Evolutionary conservation across 2,113 vertebrate genomes (phyloP).

Genomic region (Picathartes gymnocephalus): DNA sequence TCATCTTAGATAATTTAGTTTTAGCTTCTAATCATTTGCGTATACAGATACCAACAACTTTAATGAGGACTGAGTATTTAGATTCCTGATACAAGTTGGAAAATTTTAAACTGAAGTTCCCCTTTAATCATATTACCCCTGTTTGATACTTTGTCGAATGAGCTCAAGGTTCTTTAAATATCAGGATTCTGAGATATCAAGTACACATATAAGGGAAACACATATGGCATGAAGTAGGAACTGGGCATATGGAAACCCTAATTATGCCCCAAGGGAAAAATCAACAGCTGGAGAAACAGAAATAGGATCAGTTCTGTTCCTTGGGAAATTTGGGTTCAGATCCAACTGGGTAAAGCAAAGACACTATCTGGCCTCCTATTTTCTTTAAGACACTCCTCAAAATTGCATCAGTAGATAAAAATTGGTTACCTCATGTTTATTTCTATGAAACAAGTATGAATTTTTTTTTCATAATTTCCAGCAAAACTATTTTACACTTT

Average conservation of each 20-base stretch:
- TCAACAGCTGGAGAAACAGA: slow-evolving; percentile 34
- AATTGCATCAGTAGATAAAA: background rate
- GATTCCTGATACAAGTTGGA: background rate
- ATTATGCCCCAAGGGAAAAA: slow-evolving; percentile 37
- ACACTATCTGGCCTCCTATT: background rate
- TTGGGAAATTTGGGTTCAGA: background rate
- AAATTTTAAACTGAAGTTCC: background rate
- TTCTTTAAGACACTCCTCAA: background rate
- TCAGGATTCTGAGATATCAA: background rate
- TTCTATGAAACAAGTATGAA: background rate
- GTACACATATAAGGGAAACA: slow-evolving; percentile 15
- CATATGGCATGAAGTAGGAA: slow-evolving; percentile 4
- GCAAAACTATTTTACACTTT: background rate
- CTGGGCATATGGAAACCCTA: slow-evolving; percentile 30
- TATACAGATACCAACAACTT: background rate
- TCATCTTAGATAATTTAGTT: background rate
- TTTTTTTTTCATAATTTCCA: background rate
- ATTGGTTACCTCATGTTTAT: background rate
- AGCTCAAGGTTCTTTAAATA: slow-evolving; percentile 33
- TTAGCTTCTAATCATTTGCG: background rate
- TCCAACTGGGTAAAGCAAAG: background rate
- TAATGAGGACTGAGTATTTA: background rate
- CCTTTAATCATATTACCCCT: background rate
- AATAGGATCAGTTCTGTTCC: background rate
- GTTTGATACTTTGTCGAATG: background rate